Percentiles rank a stretch among this genome's conserved stretches.
phyloP scores from a whole-genome alignment of 1,140 invertebrate species.

The Bombus terrestris region DNA sequence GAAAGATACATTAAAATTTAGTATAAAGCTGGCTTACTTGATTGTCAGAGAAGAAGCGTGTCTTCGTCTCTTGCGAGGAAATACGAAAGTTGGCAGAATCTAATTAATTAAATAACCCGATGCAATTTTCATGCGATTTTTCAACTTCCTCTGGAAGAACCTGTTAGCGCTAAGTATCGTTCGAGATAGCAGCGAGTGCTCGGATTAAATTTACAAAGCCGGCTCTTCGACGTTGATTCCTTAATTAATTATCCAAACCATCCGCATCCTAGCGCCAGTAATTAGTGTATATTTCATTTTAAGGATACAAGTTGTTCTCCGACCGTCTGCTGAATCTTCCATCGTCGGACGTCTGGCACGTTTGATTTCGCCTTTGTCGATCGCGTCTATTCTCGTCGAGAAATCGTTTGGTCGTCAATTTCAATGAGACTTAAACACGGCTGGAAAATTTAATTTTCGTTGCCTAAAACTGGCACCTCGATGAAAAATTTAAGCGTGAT shows the following conservation, averaged over 20 bases:
- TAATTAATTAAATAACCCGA: constrained; percentile 7
- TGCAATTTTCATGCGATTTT: constrained; percentile 5
- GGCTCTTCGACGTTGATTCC: not conserved
- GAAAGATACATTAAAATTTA: not conserved
- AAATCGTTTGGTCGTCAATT: constrained; percentile 30
- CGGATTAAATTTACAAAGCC: not conserved
- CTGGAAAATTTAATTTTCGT: constrained; percentile 43
- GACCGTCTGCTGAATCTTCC: not conserved
- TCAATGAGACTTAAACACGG: constrained; percentile 40
- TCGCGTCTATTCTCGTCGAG: not conserved
- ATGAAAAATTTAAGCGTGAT: not conserved
- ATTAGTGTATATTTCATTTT: constrained; percentile 4
- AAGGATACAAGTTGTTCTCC: not conserved
- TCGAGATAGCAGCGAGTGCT: not conserved
- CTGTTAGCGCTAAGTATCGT: not conserved
- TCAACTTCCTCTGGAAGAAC: not conserved
- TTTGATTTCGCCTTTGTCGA: not conserved
- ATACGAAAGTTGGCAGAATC: not conserved
- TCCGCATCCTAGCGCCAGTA: not conserved
- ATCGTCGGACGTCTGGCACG: not conserved
- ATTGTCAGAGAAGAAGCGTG: not conserved
- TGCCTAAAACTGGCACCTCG: constrained; percentile 11
- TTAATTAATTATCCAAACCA: not conserved
- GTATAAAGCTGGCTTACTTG: not conserved
- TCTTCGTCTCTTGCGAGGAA: too few species aligned